Evolutionary conservation across 2,888 invertebrate species (phyloP), one percentile per base, ranked within the genome.

Genomic region (Xylota sylvarum): DNA sequence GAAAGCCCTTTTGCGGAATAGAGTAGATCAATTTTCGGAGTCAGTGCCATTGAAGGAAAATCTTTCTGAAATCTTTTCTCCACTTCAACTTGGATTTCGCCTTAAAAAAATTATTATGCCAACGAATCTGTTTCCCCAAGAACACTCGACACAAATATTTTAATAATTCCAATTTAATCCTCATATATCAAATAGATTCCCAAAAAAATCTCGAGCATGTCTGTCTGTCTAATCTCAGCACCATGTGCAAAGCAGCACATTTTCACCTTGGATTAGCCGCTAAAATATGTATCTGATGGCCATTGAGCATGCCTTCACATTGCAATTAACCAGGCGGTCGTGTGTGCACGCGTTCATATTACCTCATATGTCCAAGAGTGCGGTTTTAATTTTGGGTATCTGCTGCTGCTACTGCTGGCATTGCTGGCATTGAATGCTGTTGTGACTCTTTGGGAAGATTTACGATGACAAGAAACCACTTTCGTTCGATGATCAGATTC

Each of bases 391-490:
- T 72, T 62, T 17, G 52, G 30, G 6, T 23, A 17, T 23, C 50
- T 14, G 37, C 32, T 7, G 23, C 46, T 14, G 37, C 32, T 7
- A 14, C 46, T 14, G 50, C 9, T 46, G 56, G 70, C 32, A 23
- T n/a, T 43, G 65, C 37, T 69, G 80, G 52, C 83, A 79, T 73
- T 67, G 69, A 79, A 40, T 40, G 14, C 58, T 65, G 27, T 65
- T 65, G 58, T 43, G 65, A 69, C 55, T 78, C 60, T 55, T 56
- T 64, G 23, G 35, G 46, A 70, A 79, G 80, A 80, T 80, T 85
- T 85, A 80, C 65, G 70, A 85, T 70, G 80, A 79, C 84, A 76
- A 85, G 60, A 83, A 84, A 85, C 50, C 80, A 74, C 84, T 85
- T 85, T 85, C 80, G 80, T 70, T 85, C 64, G 74, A 64, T 79